A percentile compares a stretch with the other conserved stretches of the same genome.
Evolutionary conservation across 2,888 invertebrate genomes (phyloP).

Genomic region (Polydrusus pterygomalis): DNA sequence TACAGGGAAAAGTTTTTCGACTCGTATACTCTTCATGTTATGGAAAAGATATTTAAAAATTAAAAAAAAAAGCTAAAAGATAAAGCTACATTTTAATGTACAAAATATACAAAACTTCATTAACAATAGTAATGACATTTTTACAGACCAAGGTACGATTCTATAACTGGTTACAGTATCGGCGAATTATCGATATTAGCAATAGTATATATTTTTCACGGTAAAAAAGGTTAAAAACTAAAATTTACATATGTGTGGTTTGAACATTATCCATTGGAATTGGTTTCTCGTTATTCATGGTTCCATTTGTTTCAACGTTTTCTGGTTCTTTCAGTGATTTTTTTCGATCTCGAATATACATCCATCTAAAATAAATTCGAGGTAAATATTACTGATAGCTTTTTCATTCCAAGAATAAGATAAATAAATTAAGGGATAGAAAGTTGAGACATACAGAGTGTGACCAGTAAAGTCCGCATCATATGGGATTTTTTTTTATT

Average conservation of each 20-base stretch:
- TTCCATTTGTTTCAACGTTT: conserved; percentile 31
- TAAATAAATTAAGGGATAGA: no score
- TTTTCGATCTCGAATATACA: conserved; percentile 56
- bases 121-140: not conserved
- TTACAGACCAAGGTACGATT: not conserved
- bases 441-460: no score
- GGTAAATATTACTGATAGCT: no score
- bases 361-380: conserved; percentile 49
- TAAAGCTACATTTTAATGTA: not conserved
- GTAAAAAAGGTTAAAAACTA: not conserved
- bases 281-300: conserved; percentile 49
- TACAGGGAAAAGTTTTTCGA: no score
- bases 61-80: not conserved
- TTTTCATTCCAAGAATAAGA: no score
- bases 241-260: conserved; percentile 58
- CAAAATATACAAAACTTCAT: not conserved
- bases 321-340: conserved; percentile 30
- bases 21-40: no score
- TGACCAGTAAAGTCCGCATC: no score
- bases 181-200: no score
- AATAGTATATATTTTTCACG: no score
- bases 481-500: no score
- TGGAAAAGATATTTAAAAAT: no score
- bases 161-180: not conserved
- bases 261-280: conserved; percentile 58